These are phyloP conservation scores for Operophtera brumata DNA, from an alignment of 2,888 invertebrate genomes.

Conservation along the genomic window DNA sequence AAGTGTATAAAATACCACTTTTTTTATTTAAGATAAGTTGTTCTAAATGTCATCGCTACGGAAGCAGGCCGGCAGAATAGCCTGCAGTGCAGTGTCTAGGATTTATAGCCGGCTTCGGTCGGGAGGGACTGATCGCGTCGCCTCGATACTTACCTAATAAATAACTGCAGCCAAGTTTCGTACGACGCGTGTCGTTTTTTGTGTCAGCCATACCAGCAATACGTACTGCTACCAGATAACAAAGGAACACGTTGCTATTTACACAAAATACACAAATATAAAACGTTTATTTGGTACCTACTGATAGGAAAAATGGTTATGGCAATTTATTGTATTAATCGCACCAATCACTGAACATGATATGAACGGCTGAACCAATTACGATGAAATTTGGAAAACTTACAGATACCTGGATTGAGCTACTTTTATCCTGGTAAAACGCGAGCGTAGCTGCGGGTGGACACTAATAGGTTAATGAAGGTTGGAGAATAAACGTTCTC, in stretches of 20 bases:
- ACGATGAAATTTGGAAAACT: no score
- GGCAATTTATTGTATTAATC: no score
- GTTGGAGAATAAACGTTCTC: no score
- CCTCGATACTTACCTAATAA: conserved; percentile 67
- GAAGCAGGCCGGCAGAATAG: conserved; percentile 30
- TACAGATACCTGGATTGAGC: no score
- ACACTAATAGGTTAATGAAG: no score
- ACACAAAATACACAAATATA: neutral
- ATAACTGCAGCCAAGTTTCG: conserved; percentile 58
- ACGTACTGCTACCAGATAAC: neutral
- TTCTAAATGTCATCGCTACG: neutral
- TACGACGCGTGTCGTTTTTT: conserved; percentile 46
- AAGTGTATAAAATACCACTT: no score
- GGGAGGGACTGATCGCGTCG: conserved; percentile 58
- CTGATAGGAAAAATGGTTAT: no score
- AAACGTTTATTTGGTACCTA: no score
- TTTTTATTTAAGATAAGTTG: neutral
- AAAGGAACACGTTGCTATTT: neutral
- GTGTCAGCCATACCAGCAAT: conserved; percentile 24
- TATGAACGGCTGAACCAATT: no score
- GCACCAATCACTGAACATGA: no score
- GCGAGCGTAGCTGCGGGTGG: no score
- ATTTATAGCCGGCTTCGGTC: conserved; percentile 57
- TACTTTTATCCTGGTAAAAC: no score
- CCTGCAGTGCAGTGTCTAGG: conserved; percentile 58